Evolutionary conservation across 2,113 vertebrate genomes (phyloP), one percentile per base, ranked within the genome.

Genomic region (Carlito syrichta): DNA sequence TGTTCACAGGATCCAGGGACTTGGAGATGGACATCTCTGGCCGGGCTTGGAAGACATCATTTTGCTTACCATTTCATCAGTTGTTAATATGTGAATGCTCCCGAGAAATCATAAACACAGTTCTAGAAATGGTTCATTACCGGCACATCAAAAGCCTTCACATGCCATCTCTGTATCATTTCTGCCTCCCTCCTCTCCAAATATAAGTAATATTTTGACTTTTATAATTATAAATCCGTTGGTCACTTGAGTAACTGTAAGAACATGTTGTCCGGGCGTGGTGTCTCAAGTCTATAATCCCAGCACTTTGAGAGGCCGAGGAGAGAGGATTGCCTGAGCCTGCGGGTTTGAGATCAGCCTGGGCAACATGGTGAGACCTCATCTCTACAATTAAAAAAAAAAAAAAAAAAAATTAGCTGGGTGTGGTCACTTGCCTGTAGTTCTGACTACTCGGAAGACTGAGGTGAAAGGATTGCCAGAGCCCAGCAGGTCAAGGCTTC

Each of bases 31-130:
- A 52, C 7, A 25, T 71, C 30, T 62, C 69, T 35, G 9, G 30
- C 1, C 17, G 1, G 12, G 19, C n/a, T n/a, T n/a, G 9, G 30
- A 0, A 35, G 7, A 3, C 12, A 82, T 68, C 54, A 45, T 91
- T 45, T 43, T 25, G n/a, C n/a, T 40, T 54, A 27, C 4, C 2
- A 45, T 8, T 2, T 4, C 2, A 60, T 11, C 5, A 45, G 4
- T 45, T 89, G 17, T 45, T 40, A 54, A 2, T 40, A 45, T 9
- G 32, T 38, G n/a, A 62, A 32, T 40, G 19, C 3, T 62, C 4
- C 1, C n/a, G 54, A 88, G 23, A 78, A 96, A 71, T 5, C 8
- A 35, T 54, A 48, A 84, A 77, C 10, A 43, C 8, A 54, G 27
- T 4, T 77, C 17, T 54, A 83, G 20, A 91, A 82, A 66, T 50